phyloP scores from a whole-genome alignment of 2,113 vertebrate species.

The Hippopotamus amphibius region DNA sequence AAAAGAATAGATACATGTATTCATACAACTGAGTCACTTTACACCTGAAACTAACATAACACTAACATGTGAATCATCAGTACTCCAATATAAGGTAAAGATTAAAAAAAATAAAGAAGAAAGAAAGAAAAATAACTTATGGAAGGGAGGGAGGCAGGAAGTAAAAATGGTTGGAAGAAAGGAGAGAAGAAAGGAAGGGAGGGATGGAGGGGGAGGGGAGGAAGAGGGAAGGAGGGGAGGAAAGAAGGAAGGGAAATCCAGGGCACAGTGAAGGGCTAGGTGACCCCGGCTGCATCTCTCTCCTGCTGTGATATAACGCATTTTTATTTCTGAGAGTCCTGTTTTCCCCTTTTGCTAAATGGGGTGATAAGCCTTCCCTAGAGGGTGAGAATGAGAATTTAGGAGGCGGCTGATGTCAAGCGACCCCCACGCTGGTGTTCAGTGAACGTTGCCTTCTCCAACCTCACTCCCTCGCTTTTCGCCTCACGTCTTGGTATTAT shows the following conservation, averaged over 20 bases:
- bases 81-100: neutral
- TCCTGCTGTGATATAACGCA: neutral
- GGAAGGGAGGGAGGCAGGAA: no score
- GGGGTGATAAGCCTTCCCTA: neutral
- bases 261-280: no score
- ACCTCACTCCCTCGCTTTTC: neutral
- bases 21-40: neutral
- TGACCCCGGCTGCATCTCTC: neutral
- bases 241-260: neutral
- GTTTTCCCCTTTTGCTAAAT: neutral
- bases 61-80: neutral
- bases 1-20: neutral
- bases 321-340: neutral
- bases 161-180: neutral
- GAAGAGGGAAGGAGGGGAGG: no score
- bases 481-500: neutral
- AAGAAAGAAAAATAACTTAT: neutral
- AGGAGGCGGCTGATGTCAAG: neutral
- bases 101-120: neutral
- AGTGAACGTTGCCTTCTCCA: neutral
- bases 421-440: neutral
- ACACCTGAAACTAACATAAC: neutral
- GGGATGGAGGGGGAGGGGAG: no score
- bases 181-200: rapidly evolving
- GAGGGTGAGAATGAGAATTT: neutral